These are phyloP conservation scores for Craterocephalus amniculus DNA, from an alignment of 2,797 vertebrate species.

Conservation along the genomic window DNA sequence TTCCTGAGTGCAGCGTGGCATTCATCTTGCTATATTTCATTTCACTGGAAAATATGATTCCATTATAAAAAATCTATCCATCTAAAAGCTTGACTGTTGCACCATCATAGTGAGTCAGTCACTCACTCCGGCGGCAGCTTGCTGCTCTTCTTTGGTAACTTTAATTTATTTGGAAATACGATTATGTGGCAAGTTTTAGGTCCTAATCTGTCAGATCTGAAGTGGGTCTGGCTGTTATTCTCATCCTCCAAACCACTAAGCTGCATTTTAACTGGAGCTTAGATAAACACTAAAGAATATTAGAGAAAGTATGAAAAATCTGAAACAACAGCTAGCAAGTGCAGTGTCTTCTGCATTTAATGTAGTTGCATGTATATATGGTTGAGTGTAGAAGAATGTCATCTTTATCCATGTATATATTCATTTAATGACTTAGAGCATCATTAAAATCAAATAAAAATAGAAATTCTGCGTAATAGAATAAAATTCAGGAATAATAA, in stretches of 20 bases:
- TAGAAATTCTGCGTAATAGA: not conserved
- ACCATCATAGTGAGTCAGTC: conserved; percentile 16
- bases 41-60: conserved; percentile 71
- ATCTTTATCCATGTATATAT: not conserved
- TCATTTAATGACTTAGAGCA: not conserved
- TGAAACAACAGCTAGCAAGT: conserved; percentile 11
- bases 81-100: conserved; percentile 32
- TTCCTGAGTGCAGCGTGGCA: conserved; percentile 39
- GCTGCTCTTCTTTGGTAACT: conserved; percentile 32
- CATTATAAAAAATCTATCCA: conserved; percentile 40
- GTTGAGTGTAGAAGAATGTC: not conserved
- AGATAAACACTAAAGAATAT: conserved; percentile 31
- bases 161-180: conserved; percentile 50
- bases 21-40: conserved; percentile 53
- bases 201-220: conserved; percentile 47
- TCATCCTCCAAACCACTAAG: conserved; percentile 15
- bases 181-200: conserved; percentile 47
- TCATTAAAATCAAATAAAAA: no score
- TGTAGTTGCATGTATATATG: not conserved
- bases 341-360: not conserved
- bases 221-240: conserved; percentile 31
- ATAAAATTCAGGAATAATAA: not conserved
- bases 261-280: conserved; percentile 30
- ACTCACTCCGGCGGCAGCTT: conserved; percentile 24
- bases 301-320: conserved; percentile 15